Percentiles rank a stretch among this genome's conserved stretches.
phyloP scores from a whole-genome alignment of 2,113 vertebrate species.

The Cyanoramphus novaezelandiae region DNA sequence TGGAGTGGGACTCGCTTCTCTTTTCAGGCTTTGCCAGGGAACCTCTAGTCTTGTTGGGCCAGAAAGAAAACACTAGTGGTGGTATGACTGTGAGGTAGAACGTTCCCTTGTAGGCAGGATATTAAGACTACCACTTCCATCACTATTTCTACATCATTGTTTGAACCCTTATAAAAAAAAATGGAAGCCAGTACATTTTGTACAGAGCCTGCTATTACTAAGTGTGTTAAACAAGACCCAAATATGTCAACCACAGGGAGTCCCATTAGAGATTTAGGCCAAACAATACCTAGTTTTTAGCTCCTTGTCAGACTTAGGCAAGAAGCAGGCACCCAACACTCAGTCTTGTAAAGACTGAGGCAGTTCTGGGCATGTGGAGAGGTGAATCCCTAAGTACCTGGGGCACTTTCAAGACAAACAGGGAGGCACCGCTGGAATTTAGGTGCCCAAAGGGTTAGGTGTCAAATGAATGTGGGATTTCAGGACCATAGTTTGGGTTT shows the following conservation, averaged over 20 bases:
- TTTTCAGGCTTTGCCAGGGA: background rate
- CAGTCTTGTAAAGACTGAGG: background rate
- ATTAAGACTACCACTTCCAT: background rate
- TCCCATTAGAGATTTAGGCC: background rate
- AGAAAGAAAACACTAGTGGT: background rate
- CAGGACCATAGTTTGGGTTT: constrained; percentile 5
- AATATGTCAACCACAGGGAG: background rate
- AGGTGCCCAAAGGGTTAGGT: constrained; percentile 24
- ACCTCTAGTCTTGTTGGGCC: background rate
- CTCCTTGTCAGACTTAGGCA: background rate
- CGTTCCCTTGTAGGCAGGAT: rapidly evolving
- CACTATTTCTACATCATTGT: background rate
- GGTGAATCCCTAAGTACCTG: constrained; percentile 5
- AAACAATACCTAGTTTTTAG: background rate
- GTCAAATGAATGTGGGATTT: constrained; percentile 51
- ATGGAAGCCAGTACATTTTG: background rate
- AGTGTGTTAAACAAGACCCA: background rate
- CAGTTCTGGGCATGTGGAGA: constrained; percentile 7
- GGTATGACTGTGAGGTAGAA: background rate
- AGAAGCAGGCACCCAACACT: background rate
- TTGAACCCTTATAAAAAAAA: background rate
- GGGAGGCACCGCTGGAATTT: constrained; percentile 49
- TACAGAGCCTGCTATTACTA: background rate
- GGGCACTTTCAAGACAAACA: constrained; percentile 20
- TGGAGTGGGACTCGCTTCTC: background rate